A percentile compares a stretch with the other conserved stretches of the same genome.
phyloP scores from a whole-genome alignment of 2,797 vertebrate genomes.

The Oceanodroma leucorhoa region DNA sequence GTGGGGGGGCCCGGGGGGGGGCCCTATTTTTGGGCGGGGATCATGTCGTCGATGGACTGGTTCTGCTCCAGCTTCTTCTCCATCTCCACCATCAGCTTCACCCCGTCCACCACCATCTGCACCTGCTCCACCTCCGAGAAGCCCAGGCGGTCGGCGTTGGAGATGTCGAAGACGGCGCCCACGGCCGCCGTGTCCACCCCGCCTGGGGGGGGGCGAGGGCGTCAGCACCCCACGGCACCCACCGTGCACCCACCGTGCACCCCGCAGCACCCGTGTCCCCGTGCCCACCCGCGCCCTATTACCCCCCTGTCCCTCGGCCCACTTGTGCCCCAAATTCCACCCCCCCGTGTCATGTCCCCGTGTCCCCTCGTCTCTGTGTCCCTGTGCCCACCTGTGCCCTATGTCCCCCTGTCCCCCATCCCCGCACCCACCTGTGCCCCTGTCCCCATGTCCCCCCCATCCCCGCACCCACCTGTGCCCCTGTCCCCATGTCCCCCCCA shows the following conservation, averaged over 20 bases:
- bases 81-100: slow-evolving; percentile 97
- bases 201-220: slow-evolving; percentile 67
- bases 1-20: neutral
- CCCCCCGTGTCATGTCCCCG: too few species aligned
- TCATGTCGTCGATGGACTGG: slow-evolving; percentile 90
- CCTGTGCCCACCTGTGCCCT: neutral
- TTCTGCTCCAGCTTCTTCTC: slow-evolving; percentile 97
- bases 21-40: slow-evolving; percentile 88
- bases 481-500: too few species aligned
- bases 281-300: too few species aligned
- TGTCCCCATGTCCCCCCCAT: too few species aligned
- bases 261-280: too few species aligned
- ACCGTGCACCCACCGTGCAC: too few species aligned
- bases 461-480: too few species aligned
- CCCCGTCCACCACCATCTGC: slow-evolving; percentile 95
- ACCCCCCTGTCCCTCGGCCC: too few species aligned
- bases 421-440: too few species aligned
- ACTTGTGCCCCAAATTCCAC: too few species aligned
- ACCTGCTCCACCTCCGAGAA: slow-evolving; percentile 94
- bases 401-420: too few species aligned
- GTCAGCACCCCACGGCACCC: neutral
- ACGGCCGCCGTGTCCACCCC: slow-evolving; percentile 95
- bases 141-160: slow-evolving; percentile 93
- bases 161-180: slow-evolving; percentile 92
- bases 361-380: too few species aligned